phyloP scores from a whole-genome alignment of 2,113 vertebrate species.

The Phyllostomus hastatus region DNA sequence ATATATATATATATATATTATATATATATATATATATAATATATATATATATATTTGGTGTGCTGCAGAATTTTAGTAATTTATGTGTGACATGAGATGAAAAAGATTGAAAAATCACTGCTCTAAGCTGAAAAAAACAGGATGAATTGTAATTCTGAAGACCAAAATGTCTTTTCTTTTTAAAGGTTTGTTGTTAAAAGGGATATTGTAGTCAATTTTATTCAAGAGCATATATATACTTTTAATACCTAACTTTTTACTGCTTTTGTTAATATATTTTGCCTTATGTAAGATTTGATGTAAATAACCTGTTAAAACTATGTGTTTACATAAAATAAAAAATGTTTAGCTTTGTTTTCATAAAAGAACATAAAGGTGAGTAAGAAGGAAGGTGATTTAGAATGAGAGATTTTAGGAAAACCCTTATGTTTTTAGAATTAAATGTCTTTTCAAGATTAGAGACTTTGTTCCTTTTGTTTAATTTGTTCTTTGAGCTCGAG shows the following conservation, averaged over 20 bases:
- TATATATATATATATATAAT: not conserved
- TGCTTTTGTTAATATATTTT: not conserved
- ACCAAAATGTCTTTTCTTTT: constrained; percentile 73
- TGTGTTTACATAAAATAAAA: not conserved
- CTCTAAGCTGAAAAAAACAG: constrained; percentile 79
- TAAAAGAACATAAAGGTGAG: not conserved
- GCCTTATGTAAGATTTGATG: not conserved
- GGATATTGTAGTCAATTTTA: not conserved
- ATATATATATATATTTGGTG: too few relatives aligned
- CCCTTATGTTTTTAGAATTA: not conserved
- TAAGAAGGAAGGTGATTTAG: not conserved
- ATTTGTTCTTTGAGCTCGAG: not conserved
- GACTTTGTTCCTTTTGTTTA: not conserved
- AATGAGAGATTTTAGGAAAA: not conserved
- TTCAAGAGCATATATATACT: not conserved
- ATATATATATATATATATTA: not conserved
- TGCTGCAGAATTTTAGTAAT: not conserved
- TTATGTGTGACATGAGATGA: not conserved
- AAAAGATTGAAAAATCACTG: not conserved
- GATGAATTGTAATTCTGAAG: constrained; percentile 46
- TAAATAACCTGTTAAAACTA: not conserved
- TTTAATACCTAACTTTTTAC: not conserved
- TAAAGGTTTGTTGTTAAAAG: constrained; percentile 18
- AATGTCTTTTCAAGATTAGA: not conserved
- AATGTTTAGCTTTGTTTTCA: constrained; percentile 9